A percentile compares a stretch with the other conserved stretches of the same genome.
Evolutionary conservation across 1,140 invertebrate species (phyloP).

Genomic region (Phenacoccus solenopsis): DNA sequence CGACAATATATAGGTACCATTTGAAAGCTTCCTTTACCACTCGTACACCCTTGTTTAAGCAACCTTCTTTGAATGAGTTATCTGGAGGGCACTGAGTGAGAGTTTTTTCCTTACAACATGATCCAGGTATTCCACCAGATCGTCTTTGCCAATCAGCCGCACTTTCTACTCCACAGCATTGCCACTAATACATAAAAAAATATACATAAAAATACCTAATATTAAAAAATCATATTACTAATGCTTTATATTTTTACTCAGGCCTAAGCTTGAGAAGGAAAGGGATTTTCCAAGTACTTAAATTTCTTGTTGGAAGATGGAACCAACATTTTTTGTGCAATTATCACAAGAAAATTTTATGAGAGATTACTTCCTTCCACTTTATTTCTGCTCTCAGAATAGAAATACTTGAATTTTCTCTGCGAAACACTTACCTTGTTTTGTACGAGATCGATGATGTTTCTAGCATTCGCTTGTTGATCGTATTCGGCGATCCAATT

Average conservation of each 20-base stretch:
- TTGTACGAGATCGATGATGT: neutral
- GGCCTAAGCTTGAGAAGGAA: too few relatives aligned
- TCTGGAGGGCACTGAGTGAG: neutral
- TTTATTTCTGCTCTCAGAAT: too few relatives aligned
- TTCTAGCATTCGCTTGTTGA: neutral
- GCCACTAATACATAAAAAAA: neutral
- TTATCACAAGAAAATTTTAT: too few relatives aligned
- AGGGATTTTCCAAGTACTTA: too few relatives aligned
- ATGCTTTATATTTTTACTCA: too few relatives aligned
- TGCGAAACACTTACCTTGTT: neutral
- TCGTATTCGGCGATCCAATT: neutral
- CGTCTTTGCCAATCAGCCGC: neutral
- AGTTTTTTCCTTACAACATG: neutral
- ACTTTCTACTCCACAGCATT: conserved; percentile 4
- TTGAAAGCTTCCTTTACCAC: neutral
- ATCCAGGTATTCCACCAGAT: neutral
- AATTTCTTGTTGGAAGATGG: too few relatives aligned
- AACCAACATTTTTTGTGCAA: too few relatives aligned
- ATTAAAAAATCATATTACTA: too few relatives aligned
- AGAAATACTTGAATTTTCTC: neutral
- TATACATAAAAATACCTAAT: too few relatives aligned
- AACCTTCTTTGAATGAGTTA: neutral
- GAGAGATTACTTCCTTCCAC: too few relatives aligned
- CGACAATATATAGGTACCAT: neutral
- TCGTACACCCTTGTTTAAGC: neutral